Evolutionary conservation across 2,888 invertebrate species (phyloP).

Genomic region (Argyresthia albistria): DNA sequence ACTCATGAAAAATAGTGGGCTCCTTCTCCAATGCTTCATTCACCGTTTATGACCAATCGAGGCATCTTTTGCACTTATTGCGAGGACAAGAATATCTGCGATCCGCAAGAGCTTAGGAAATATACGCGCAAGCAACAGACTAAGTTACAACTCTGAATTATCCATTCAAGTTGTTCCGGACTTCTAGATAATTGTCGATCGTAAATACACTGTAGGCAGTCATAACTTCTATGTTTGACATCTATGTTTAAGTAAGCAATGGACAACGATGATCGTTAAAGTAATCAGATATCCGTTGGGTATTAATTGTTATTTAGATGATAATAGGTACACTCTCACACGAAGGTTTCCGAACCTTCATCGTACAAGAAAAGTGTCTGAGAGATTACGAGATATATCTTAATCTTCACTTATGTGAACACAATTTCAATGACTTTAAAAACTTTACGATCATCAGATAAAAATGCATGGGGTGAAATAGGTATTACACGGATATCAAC

Average conservation of each 20-base stretch:
- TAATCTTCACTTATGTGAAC: conserved; percentile 47
- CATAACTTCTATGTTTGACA: conserved; percentile 11
- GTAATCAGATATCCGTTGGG: too few relatives aligned
- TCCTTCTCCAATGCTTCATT: conserved; percentile 53
- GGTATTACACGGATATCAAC: conserved; percentile 43
- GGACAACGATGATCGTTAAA: too few relatives aligned
- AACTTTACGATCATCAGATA: conserved; percentile 43
- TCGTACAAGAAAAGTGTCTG: conserved; percentile 53
- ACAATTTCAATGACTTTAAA: conserved; percentile 33
- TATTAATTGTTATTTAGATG: too few relatives aligned
- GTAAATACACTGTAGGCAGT: conserved; percentile 1
- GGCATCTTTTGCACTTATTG: conserved; percentile 61
- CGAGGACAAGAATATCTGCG: conserved; percentile 37
- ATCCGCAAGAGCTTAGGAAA: conserved; percentile 33
- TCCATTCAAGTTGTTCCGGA: conserved; percentile 22
- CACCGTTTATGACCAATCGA: conserved; percentile 58
- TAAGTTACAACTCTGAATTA: conserved; percentile 49
- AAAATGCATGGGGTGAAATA: conserved; percentile 43
- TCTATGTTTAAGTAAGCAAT: conserved; percentile 33
- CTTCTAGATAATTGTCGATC: background rate
- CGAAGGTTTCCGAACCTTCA: too few relatives aligned
- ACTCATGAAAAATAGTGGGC: conserved; percentile 12
- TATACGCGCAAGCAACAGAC: conserved; percentile 51
- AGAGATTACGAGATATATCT: conserved; percentile 52
- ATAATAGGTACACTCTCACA: too few relatives aligned